Conservation (phyloP, 2,888 invertebrate species). For the Caenorhabditis sp. region DNA sequence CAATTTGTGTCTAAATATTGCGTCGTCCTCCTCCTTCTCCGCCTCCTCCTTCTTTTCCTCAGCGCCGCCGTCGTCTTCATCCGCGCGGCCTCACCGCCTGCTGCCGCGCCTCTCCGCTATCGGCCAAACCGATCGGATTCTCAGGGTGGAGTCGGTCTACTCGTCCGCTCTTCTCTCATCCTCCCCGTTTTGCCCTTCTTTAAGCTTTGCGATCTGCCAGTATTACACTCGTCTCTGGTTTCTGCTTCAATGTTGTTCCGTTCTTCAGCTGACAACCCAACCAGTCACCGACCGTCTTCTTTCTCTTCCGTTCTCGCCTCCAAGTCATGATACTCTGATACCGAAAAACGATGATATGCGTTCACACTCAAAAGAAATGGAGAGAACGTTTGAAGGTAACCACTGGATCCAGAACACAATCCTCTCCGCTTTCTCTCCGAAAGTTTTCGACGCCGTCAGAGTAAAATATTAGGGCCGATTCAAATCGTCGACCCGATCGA, state of each 20-base stretch:
- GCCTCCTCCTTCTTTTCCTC: slow-evolving; percentile 4
- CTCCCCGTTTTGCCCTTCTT: slow-evolving; percentile 4
- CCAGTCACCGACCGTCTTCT: not conserved
- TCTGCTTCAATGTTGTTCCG: slow-evolving; percentile 12
- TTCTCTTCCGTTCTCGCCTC: not conserved
- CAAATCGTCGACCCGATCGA: slow-evolving; percentile 31
- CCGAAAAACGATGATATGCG: slow-evolving; percentile 39
- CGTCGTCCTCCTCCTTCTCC: slow-evolving; percentile 31
- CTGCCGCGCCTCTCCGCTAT: slow-evolving; percentile 34
- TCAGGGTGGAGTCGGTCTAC: slow-evolving; percentile 36
- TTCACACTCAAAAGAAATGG: slow-evolving; percentile 51
- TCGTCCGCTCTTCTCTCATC: slow-evolving; percentile 2
- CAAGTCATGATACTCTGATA: slow-evolving; percentile 40
- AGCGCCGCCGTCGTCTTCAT: slow-evolving; percentile 3
- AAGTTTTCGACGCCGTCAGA: slow-evolving; percentile 3
- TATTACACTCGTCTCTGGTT: slow-evolving; percentile 14
- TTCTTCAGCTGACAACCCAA: slow-evolving; percentile 14
- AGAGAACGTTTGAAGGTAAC: slow-evolving; percentile 43
- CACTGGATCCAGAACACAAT: too few species aligned
- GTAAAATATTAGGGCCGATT: slow-evolving; percentile 13
- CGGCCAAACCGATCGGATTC: slow-evolving; percentile 27
- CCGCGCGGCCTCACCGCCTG: slow-evolving; percentile 12
- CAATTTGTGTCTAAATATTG: slow-evolving; percentile 43
- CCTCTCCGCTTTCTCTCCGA: not conserved
- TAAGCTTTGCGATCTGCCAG: slow-evolving; percentile 27